Evolutionary conservation across 2,888 invertebrate species (phyloP), one percentile per base, ranked within the genome.

Genomic region (Anthophora plumipes): DNA sequence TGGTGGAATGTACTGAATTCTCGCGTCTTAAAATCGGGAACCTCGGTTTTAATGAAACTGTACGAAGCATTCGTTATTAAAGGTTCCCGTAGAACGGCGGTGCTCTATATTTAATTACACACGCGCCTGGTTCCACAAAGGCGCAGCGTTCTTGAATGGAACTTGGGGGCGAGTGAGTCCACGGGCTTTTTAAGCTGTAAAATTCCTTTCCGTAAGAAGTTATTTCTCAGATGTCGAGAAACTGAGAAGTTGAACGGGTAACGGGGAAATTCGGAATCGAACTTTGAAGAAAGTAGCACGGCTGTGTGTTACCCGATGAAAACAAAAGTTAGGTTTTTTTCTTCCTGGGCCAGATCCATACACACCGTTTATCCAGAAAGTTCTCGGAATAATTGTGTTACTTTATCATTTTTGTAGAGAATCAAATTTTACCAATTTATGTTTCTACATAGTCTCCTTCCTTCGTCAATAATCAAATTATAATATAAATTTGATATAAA

Each of bases 91-190:
- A 8, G 17, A 25, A 31, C 20, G 59, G 4, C 7, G n/a, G 4
- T 39, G 8, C 41, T 66, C 39, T 22, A 50, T 52, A 52, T 39
- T 66, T 52, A 66, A 66, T 66, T 66, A 39, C 39, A 9, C 11
- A 0, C 50, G 6, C 12, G 3, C 12, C 20, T 14, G 11, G 31
- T 37, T 39, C 17, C 50, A 20, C 20, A 31, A 63, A 46, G 17
- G 25, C 25, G 46, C 25, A 20, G n/a, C 4, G 17, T 25, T 12
- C 64, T 37, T 50, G 31, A 6, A 12, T 14, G 64, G 12, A 64
- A 50, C 37, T 46, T 9, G 46, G 31, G 4, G 31, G 31, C 31
- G 31, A 11, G 14, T 14, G 6, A 17, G 22, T 31, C 43, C 31
- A 25, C 43, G n/a, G 7, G 11, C 14, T 11, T 14, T 17, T 46